Evolutionary conservation across 1,140 invertebrate species (phyloP).

Genomic region (Drosophila novamexicana): DNA sequence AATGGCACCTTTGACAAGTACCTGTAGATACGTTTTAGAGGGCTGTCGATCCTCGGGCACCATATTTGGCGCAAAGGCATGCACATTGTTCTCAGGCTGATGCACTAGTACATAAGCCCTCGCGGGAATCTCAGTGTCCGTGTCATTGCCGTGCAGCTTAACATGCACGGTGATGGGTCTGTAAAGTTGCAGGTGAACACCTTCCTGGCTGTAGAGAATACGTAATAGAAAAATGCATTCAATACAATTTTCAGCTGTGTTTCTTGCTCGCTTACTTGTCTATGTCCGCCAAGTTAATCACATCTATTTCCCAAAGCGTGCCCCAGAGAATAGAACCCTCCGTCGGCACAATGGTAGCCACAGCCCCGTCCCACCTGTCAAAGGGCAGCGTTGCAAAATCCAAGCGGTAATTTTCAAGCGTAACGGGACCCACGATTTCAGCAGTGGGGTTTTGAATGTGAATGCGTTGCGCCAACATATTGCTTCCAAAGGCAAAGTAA

Average conservation of each 20-base stretch:
- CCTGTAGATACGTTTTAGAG: constrained; percentile 74
- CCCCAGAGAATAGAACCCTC: constrained; percentile 50
- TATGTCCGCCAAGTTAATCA: constrained; percentile 60
- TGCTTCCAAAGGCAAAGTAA: constrained; percentile 80
- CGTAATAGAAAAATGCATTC: background rate
- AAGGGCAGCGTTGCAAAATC: constrained; percentile 50
- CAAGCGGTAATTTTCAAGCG: constrained; percentile 56
- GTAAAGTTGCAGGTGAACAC: constrained; percentile 56
- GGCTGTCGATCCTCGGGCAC: constrained; percentile 58
- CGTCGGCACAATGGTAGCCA: constrained; percentile 73
- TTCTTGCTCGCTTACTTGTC: constrained; percentile 55
- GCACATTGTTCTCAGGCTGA: constrained; percentile 54
- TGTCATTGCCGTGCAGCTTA: constrained; percentile 12
- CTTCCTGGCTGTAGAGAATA: constrained; percentile 59
- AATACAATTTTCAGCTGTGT: background rate
- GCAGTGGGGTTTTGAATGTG: constrained; percentile 68
- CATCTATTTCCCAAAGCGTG: constrained; percentile 71
- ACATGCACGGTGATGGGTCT: constrained; percentile 53
- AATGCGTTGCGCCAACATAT: constrained; percentile 69
- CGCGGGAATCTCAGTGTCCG: constrained; percentile 14
- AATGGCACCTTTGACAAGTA: constrained; percentile 71
- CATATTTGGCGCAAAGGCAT: constrained; percentile 10
- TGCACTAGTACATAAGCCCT: constrained; percentile 61
- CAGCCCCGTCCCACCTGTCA: constrained; percentile 60
- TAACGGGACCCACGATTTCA: constrained; percentile 39